phyloP scores from a whole-genome alignment of 2,888 invertebrate species.

The Eupeodes latifasciatus region DNA sequence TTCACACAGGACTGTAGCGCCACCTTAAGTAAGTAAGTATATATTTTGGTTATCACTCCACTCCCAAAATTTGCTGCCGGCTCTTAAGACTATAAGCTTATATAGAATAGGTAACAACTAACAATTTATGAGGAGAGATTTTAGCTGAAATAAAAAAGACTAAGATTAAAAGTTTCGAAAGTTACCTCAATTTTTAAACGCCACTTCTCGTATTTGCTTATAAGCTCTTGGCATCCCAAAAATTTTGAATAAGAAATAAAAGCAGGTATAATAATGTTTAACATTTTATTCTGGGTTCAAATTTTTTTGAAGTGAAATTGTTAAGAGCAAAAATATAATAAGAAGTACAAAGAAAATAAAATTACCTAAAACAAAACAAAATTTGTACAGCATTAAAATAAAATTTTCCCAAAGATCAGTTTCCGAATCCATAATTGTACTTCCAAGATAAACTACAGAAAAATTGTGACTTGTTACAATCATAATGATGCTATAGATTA shows the following conservation, averaged over 20 bases:
- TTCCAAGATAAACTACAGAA: slow-evolving; percentile 39
- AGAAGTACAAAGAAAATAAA: background rate
- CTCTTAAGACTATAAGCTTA: too few relatives aligned
- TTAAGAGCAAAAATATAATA: background rate
- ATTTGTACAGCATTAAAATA: background rate
- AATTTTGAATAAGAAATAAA: background rate
- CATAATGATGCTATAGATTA: background rate
- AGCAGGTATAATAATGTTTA: background rate
- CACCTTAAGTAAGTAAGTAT: too few relatives aligned
- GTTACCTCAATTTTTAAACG: too few relatives aligned
- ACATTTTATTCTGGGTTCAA: background rate
- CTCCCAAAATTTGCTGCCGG: too few relatives aligned
- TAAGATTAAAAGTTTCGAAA: too few relatives aligned
- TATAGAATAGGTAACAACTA: too few relatives aligned
- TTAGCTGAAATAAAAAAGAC: too few relatives aligned
- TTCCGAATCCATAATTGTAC: slow-evolving; percentile 29
- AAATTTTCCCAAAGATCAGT: slow-evolving; percentile 23
- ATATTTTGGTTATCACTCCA: too few relatives aligned
- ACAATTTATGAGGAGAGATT: too few relatives aligned
- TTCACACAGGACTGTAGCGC: too few relatives aligned
- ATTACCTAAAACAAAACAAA: slow-evolving; percentile 4
- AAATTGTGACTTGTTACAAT: slow-evolving; percentile 20
- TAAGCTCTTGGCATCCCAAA: too few relatives aligned
- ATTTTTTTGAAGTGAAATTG: slow-evolving; percentile 21
- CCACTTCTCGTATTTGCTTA: too few relatives aligned